Evolutionary conservation across 2,888 invertebrate genomes (phyloP).

Genomic region (Drosophila anomalata): DNA sequence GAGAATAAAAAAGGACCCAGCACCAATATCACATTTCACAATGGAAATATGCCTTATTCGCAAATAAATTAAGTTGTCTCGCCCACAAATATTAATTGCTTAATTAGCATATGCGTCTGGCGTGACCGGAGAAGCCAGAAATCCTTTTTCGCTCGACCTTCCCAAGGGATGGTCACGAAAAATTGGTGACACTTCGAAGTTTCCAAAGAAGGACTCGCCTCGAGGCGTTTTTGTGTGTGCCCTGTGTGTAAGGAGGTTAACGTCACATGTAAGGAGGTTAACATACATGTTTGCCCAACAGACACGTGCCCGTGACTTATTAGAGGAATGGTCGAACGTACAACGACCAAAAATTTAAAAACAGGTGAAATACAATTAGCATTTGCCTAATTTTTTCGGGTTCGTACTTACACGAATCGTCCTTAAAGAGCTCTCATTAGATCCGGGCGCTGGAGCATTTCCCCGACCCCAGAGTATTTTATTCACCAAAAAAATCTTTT

Average conservation of each 20-base stretch:
- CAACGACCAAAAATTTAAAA: background rate
- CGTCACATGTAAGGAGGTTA: conserved; percentile 46
- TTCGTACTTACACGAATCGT: background rate
- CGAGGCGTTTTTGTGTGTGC: background rate
- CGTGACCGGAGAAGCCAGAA: conserved; percentile 59
- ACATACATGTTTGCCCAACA: conserved; percentile 63
- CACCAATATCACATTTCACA: conserved; percentile 69
- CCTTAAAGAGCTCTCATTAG: conserved; percentile 1
- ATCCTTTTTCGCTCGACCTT: conserved; percentile 1
- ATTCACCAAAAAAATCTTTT: background rate
- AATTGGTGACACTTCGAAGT: conserved; percentile 36
- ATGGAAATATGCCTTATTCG: conserved; percentile 66
- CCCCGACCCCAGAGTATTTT: background rate
- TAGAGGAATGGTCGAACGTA: background rate
- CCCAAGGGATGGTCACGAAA: conserved; percentile 26
- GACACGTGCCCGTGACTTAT: conserved; percentile 67
- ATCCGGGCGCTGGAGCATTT: background rate
- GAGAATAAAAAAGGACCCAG: conserved; percentile 49
- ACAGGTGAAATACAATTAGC: conserved; percentile 1
- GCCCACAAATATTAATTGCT: conserved; percentile 84
- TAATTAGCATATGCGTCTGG: conserved; percentile 84
- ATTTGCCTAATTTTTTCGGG: background rate
- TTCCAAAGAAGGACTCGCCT: conserved; percentile 7
- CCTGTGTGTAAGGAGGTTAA: conserved; percentile 14
- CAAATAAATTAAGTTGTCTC: conserved; percentile 81